Evolutionary conservation across 2,797 vertebrate species (phyloP), one percentile per base, ranked within the genome.

Genomic region (Limosa lapponica): DNA sequence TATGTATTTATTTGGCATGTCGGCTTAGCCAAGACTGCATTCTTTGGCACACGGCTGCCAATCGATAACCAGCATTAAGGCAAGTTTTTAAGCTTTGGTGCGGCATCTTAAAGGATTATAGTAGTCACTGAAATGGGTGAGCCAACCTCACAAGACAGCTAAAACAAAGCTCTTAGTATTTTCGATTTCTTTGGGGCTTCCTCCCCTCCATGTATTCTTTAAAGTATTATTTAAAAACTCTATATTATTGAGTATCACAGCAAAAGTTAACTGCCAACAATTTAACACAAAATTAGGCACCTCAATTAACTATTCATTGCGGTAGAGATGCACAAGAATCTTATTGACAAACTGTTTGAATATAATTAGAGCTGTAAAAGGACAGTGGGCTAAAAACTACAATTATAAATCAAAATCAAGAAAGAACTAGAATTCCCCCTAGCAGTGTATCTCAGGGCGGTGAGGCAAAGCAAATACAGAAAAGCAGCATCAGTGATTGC

Each of bases 281-380:
- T 61, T 61, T 59, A 77, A 90, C 54, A 94, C 69, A 79, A 90
- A 94, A 66, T 73, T 85, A 74, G 49, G 85, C 74, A 69, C 34
- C 65, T 69, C 70, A 66, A 28, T 80, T 91, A 92, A 72, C 67
- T 89, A 64, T 87, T 95, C 91, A 64, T 82, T 88, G 75, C 61
- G 67, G 57, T 23, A 30, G 78, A 82, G 78, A 70, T 59, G 64
- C 59, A 80, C 81, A 44, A 93, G 64, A 48, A 67, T 57, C 52
- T 82, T 89, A 27, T 48, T 82, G 75, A 93, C 70, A 66, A 73
- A 58, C 79, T 59, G 44, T 75, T 94, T 52, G 77, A 92, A 64
- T 79, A 87, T 79, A 90, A 90, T 82, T 51, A 93, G 62, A 93
- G 62, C 46, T 43, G 19, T 73, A 49, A 90, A 74, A 93, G 51